phyloP scores from a whole-genome alignment of 2,113 vertebrate genomes.

The Orthonyx spaldingii region DNA sequence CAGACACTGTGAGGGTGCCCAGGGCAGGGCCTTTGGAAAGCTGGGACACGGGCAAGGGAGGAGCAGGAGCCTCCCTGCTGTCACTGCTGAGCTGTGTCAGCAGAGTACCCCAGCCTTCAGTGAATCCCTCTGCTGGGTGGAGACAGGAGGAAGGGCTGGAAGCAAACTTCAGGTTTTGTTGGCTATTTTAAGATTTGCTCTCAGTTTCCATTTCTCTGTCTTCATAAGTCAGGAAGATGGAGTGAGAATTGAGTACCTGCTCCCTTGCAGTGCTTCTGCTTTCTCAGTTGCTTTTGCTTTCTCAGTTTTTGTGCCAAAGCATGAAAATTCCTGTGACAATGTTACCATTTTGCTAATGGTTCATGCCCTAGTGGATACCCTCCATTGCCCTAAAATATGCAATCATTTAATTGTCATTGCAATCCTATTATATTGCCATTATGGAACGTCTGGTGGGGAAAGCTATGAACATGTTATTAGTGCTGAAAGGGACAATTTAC shows the following conservation, averaged over 20 bases:
- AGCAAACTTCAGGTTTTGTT: rapidly evolving
- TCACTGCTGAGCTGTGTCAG: background rate
- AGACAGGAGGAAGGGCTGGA: background rate
- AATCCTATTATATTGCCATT: conserved; percentile 75
- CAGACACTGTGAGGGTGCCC: background rate
- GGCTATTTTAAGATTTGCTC: rapidly evolving
- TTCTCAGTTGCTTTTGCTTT: background rate
- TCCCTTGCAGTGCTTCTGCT: background rate
- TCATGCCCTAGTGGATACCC: conserved; percentile 57
- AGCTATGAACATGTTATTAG: conserved; percentile 66
- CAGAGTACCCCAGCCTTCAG: background rate
- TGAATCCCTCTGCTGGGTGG: background rate
- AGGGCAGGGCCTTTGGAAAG: background rate
- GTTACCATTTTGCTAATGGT: conserved; percentile 60
- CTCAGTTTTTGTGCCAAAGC: conserved; percentile 27
- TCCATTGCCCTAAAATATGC: conserved; percentile 70
- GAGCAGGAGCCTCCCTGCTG: background rate
- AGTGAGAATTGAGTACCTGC: background rate
- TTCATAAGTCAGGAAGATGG: background rate
- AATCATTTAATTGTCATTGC: conserved; percentile 74
- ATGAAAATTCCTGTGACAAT: background rate
- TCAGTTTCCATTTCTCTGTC: background rate
- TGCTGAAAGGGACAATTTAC: conserved; percentile 72
- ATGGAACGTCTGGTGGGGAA: conserved; percentile 62
- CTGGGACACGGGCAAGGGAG: background rate